Evolutionary conservation across 2,888 invertebrate species (phyloP).

Genomic region (Caenorhabditis sinica): DNA sequence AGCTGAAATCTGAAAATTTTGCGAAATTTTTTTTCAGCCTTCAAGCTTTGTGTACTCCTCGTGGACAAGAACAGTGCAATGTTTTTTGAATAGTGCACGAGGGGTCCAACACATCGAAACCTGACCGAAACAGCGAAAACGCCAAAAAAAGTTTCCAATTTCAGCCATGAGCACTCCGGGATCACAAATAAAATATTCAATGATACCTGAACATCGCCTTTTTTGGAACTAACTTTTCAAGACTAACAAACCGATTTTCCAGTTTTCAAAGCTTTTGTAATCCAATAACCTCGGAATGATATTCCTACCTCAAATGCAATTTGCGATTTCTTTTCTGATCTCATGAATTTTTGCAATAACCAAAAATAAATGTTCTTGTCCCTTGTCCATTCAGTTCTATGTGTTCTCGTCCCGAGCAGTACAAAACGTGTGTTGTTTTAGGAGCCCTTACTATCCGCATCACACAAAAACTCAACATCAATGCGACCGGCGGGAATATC

Average conservation of each 20-base stretch:
- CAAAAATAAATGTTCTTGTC: conserved; percentile 55
- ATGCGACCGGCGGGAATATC: conserved; percentile 80
- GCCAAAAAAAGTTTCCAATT: too few relatives aligned
- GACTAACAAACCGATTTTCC: conserved; percentile 4
- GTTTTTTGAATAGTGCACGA: too few relatives aligned
- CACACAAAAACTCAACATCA: conserved; percentile 72
- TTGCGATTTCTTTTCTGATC: not conserved
- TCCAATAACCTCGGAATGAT: conserved; percentile 13
- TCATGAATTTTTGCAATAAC: not conserved
- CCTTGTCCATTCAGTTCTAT: conserved; percentile 44
- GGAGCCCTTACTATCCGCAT: conserved; percentile 82
- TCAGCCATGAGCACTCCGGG: too few relatives aligned
- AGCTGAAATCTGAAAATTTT: too few relatives aligned
- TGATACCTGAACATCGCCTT: too few relatives aligned
- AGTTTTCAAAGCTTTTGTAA: not conserved
- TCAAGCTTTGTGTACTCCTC: too few relatives aligned
- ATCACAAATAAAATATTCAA: too few relatives aligned
- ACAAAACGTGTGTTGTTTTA: conserved; percentile 70
- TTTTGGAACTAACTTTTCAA: too few relatives aligned
- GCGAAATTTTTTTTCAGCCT: too few relatives aligned
- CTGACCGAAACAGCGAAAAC: too few relatives aligned
- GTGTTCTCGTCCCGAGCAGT: not conserved
- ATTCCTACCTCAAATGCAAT: not conserved
- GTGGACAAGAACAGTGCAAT: too few relatives aligned
- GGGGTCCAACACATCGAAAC: too few relatives aligned